Evolutionary conservation across 2,113 vertebrate species (phyloP), one percentile per base, ranked within the genome.

Genomic region (Pachypanchax playfairii): DNA sequence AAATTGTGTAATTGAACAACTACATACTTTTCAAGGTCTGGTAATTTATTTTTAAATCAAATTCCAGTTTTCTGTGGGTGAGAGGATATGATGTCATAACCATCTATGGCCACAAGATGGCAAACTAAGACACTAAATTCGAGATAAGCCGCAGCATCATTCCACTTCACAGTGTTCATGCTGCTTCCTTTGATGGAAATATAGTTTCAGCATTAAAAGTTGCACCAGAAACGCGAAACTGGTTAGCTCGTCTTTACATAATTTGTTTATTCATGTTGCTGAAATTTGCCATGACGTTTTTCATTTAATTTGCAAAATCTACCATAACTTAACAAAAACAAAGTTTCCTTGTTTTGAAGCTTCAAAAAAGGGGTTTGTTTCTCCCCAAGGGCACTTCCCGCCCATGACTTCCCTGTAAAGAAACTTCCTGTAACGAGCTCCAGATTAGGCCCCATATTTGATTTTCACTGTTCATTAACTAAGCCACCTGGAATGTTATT

Each of bases 401-500:
- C 83, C 79, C 81, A 73, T 85, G 89, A 89, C 84, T 90, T 89
- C 84, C 86, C 86, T 86, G 90, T 89, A 89, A 91, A 87, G 87
- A 91, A 91, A 92, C 83, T 90, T 86, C 73, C 85, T 83, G 87
- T 91, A 92, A 91, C 86, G 87, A 91, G 89, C 89, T 88, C 86
- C 86, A 91, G 91, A 92, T 92, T 92, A 89, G 73, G 79, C 80
- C 84, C 85, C 90, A 92, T 91, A 92, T 92, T 93, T 93, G 90
- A 88, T 91, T 92, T 92, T 91, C 91, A 92, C 91, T 93, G 89
- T 92, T 92, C 91, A 92, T 93, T 92, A 92, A 92, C 88, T 88
- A 85, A 92, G 92, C 90, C 91, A 92, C 91, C 92, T 92, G 91
- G 91, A 92, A 91, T 90, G 90, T 86, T 91, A 91, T 92, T 93